Evolutionary conservation across 2,797 vertebrate genomes (phyloP), one percentile per base, ranked within the genome.

Genomic region (Pogonophryne albipinna): DNA sequence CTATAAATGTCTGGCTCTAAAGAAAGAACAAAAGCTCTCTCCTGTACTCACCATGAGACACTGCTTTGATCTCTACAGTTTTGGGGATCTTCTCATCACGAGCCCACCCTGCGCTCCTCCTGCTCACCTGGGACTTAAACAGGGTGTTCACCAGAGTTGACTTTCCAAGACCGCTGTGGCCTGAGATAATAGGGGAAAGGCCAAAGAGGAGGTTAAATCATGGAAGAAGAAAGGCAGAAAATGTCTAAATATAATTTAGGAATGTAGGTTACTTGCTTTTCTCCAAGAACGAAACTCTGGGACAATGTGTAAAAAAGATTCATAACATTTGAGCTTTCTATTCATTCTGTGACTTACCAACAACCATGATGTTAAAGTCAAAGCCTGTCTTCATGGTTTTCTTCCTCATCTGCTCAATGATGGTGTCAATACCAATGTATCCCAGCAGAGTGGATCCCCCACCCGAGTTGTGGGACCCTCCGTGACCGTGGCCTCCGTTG

Each of bases 381-480:
- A 99, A 99, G 51, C 98, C 97, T 0, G 97, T 97, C 95, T 99
- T 99, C 98, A 99, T 98, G 56, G 98, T 99, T 91, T 99, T 99
- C 95, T 96, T 98, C 68, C 97, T 96, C 98, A 99, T 99, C 92
- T 99, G 98, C 88, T 99, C 98, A 0, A 99, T 99, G 90, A 99
- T 99, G 85, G 97, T 98, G 92, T 99, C 98, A 0, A 99, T 99
- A 15, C 98, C 98, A 0, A 99, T 97, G 88, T 99, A 99, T 49
- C 98, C 98, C 87, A 99, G 92, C 83, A 99, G 89, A 42, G 93
- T 85, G 38, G 95, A 96, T 60, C 95, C 95, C 3, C 91, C 92
- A 0, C 80, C 44, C 23, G 90, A 66, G 78, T 44, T 82, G 55
- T 90, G 82, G 49, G 90, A 78, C 76, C 62, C 80, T 1, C 76